Evolutionary conservation across 2,888 invertebrate species (phyloP), one percentile per base, ranked within the genome.

Genomic region (Polydesmus complanatus): DNA sequence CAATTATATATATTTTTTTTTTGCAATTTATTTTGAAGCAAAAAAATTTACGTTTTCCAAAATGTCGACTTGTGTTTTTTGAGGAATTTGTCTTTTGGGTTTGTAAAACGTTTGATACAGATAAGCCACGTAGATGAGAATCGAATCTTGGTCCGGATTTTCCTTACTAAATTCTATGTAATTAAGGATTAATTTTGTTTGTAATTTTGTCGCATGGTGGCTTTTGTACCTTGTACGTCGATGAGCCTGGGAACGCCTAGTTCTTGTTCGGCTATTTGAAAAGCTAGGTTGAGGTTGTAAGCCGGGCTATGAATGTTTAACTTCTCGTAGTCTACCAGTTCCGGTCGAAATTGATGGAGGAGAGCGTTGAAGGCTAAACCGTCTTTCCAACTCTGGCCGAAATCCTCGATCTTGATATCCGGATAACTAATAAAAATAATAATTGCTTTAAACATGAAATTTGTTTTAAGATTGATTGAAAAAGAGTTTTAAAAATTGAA

Each of bases 281-380:
- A 57, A 21, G 57, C 57, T 11, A 8, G 2, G 5, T 3, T 48
- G 2, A 57, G 49, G 23, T 57, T 57, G 11, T 14, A 3, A 5
- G 5, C 1, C 8, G 21, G 19, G 21, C 48, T 48, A 2, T 22
- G 2, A 2, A 21, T 14, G 3, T 47, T 21, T 2, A 57, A 49
- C 2, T 14, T 11, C 1, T 47, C 21, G 49, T 21, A 49, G 8
- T 48, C 3, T 22, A 57, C 3, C n/a, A 57, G 48, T 8, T 57
- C 57, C 2, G 48, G 57, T 5, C 49, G 2, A 18, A 37, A 11
- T 3, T 21, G n/a, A 49, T 57, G 57, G 21, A 57, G 21, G n/a
- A 57, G 57, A 47, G 57, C 57, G 26, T 48, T 48, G 23, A 57
- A 47, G 47, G 57, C 57, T 2, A 57, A n/a, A 48, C 57, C 57